Evolutionary conservation across 1,140 invertebrate genomes (phyloP).

Genomic region (Tyrophagus putrescentiae): DNA sequence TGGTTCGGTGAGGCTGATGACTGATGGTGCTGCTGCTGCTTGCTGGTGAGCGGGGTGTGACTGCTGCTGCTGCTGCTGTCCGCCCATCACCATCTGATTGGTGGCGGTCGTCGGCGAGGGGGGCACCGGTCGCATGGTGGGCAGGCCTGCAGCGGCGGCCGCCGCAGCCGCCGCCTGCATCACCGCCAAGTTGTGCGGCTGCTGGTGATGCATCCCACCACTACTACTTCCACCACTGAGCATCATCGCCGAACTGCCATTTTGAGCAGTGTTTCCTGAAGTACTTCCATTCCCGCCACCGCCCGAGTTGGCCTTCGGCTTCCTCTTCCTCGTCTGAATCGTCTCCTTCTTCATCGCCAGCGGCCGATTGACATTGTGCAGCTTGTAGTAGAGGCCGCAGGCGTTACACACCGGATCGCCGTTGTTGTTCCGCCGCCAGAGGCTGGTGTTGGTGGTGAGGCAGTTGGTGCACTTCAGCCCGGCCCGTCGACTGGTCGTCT

Average conservation of each 20-base stretch:
- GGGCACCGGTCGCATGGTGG: background rate
- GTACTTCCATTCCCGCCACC: too few relatives aligned
- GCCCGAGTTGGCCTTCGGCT: too few relatives aligned
- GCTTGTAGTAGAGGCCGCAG: conserved; percentile 91
- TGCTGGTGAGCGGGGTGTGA: background rate
- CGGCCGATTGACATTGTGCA: conserved; percentile 57
- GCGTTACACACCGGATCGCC: conserved; percentile 96
- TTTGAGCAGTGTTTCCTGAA: background rate
- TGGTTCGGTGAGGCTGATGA: background rate
- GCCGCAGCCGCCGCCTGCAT: background rate
- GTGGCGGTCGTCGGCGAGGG: background rate
- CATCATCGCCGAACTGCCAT: too few relatives aligned
- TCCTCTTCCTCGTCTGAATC: conserved; percentile 38
- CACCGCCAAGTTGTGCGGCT: background rate
- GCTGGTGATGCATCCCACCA: background rate
- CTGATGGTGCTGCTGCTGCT: background rate
- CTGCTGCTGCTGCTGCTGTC: background rate
- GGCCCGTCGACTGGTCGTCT: conserved; percentile 25
- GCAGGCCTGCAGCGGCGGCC: background rate
- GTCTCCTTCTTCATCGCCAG: conserved; percentile 39
- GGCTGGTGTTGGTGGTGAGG: conserved; percentile 78
- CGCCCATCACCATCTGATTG: background rate
- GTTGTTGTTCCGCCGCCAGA: conserved; percentile 90
- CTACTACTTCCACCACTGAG: too few relatives aligned
- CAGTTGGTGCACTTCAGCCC: conserved; percentile 58